Evolutionary conservation across 2,113 vertebrate genomes (phyloP).

Genomic region (Sapayoa aenigma): DNA sequence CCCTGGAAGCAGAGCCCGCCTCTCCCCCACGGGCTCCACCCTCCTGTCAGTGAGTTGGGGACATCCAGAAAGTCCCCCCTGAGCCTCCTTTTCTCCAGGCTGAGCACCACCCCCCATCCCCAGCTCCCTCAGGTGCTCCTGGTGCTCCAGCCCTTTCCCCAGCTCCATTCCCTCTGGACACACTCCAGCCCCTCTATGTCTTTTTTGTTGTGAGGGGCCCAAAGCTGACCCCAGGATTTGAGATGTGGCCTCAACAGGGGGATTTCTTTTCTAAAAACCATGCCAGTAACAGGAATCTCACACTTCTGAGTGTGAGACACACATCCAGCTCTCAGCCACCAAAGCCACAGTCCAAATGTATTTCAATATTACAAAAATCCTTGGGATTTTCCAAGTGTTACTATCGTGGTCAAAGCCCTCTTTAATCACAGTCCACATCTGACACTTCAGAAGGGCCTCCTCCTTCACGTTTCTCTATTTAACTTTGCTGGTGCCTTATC

Average conservation of each 20-base stretch:
- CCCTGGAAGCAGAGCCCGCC: too few relatives aligned
- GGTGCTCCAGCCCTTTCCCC: neutral
- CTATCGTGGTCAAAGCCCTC: neutral
- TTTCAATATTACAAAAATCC: neutral
- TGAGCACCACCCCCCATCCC: neutral
- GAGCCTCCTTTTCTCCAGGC: neutral
- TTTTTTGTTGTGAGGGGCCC: neutral
- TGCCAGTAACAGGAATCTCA: neutral
- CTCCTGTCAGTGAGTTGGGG: too few relatives aligned
- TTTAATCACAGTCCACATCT: neutral
- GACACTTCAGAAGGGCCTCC: neutral
- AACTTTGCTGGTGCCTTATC: neutral
- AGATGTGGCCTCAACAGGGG: neutral
- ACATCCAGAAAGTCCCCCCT: too few relatives aligned
- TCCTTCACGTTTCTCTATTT: neutral
- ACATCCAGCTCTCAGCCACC: neutral
- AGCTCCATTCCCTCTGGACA: neutral
- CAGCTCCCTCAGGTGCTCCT: too few relatives aligned
- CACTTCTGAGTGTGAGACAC: neutral
- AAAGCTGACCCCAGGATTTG: rapidly evolving
- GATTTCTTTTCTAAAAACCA: rapidly evolving
- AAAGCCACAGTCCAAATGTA: rapidly evolving
- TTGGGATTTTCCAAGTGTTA: neutral
- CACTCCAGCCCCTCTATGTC: rapidly evolving
- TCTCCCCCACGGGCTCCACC: too few relatives aligned